A percentile compares a stretch with the other conserved stretches of the same genome.
These are phyloP conservation scores for Cosmopolites sordidus DNA, from an alignment of 2,888 invertebrate species.

Conservation along the genomic window DNA sequence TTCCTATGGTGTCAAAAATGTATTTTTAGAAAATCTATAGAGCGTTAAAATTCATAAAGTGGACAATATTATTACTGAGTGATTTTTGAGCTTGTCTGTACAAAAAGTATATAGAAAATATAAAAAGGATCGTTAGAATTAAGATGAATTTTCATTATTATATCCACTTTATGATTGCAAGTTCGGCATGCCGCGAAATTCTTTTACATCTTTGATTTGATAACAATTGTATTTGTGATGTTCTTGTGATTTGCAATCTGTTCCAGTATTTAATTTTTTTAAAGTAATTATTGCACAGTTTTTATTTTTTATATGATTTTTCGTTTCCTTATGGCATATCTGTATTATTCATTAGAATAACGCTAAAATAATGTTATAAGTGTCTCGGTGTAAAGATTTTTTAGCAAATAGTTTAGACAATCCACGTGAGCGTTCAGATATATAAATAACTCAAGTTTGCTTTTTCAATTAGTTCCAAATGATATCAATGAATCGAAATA, in stretches of 20 bases:
- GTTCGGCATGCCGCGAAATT: neutral
- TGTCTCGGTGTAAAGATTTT: conserved; percentile 48
- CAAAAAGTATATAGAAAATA: neutral
- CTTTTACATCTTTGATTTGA: conserved; percentile 21
- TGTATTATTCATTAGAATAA: conserved; percentile 37
- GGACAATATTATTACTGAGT: neutral
- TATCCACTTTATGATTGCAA: neutral
- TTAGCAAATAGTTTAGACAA: conserved; percentile 47
- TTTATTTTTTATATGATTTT: neutral
- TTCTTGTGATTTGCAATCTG: conserved; percentile 27
- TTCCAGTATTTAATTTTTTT: conserved; percentile 12
- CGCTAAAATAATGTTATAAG: conserved; percentile 39
- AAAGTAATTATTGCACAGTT: neutral
- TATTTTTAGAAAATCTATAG: neutral
- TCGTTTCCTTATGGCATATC: conserved; percentile 34
- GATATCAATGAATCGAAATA: no score
- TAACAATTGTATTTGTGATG: conserved; percentile 27
- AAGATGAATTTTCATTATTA: no score
- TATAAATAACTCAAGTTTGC: neutral
- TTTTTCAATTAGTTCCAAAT: neutral
- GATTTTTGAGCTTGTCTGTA: neutral
- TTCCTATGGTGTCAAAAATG: conserved; percentile 21
- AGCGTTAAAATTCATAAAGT: neutral
- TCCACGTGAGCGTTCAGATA: conserved; percentile 43
- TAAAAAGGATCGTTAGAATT: no score